These are phyloP conservation scores for Clarias magur DNA, from an alignment of 2,113 vertebrate species.

Conservation along the genomic window DNA sequence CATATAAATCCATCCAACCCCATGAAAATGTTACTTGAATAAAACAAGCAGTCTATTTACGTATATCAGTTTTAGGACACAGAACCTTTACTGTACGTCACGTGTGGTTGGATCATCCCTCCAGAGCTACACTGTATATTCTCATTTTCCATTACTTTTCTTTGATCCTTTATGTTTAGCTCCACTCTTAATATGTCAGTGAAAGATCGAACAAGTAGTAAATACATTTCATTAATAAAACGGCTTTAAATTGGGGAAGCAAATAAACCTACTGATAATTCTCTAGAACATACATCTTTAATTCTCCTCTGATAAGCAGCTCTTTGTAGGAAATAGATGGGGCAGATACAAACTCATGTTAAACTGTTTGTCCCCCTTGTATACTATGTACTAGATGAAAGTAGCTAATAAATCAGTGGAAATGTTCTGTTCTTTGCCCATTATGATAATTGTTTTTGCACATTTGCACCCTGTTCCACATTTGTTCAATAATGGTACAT, in stretches of 20 bases:
- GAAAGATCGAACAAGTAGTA: not conserved
- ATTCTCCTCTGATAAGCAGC: not conserved
- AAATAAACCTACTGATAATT: not conserved
- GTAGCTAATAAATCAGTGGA: not conserved
- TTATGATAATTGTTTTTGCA: not conserved
- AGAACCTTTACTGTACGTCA: not conserved
- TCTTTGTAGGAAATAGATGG: not conserved
- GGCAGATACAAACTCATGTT: not conserved
- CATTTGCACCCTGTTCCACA: not conserved
- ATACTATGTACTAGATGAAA: not conserved
- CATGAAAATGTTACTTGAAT: not conserved
- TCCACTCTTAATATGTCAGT: not conserved
- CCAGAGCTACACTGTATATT: not conserved
- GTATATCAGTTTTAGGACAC: not conserved
- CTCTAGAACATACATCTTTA: not conserved
- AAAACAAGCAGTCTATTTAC: not conserved
- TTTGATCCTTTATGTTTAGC: not conserved
- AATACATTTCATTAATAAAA: not conserved
- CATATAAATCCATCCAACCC: not conserved
- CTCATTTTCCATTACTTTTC: not conserved
- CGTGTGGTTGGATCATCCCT: not conserved
- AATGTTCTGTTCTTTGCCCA: not conserved
- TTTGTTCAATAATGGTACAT: not conserved
- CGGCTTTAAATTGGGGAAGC: not conserved
- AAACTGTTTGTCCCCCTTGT: not conserved